Conservation (phyloP, 2,888 invertebrate genomes). For the Trissolcus japonicus region DNA sequence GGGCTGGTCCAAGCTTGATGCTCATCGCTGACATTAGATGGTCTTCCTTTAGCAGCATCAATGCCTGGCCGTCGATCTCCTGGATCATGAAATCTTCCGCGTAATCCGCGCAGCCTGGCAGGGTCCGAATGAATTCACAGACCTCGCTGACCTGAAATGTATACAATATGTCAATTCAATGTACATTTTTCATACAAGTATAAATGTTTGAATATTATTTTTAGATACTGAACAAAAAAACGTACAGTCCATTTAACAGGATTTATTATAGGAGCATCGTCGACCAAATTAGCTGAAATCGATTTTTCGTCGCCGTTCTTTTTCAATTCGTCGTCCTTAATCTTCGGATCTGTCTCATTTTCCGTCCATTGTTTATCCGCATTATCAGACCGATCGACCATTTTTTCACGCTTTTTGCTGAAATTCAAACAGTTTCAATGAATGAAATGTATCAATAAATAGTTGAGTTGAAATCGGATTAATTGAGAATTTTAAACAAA, state of each 20-base stretch:
- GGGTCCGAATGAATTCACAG: conserved; percentile 90
- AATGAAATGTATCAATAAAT: too few relatives aligned
- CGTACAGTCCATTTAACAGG: conserved; percentile 83
- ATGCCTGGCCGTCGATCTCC: conserved; percentile 96
- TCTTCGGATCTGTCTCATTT: conserved; percentile 70
- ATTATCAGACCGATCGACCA: conserved; percentile 65
- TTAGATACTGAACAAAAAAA: conserved; percentile 28
- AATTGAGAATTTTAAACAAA: conserved; percentile 61
- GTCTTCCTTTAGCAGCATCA: conserved; percentile 93
- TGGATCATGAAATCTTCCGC: conserved; percentile 96
- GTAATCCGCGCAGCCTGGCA: conserved; percentile 94
- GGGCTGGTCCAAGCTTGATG: conserved; percentile 96
- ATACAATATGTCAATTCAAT: conserved; percentile 4
- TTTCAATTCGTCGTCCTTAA: conserved; percentile 65
- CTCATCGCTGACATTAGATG: conserved; percentile 96
- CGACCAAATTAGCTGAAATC: conserved; percentile 61
- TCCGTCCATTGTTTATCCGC: conserved; percentile 72
- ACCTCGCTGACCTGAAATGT: conserved; percentile 86
- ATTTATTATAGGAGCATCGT: conserved; percentile 78
- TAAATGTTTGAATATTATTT: background rate
- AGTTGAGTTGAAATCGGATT: background rate
- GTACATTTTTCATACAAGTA: conserved; percentile 2
- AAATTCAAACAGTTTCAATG: background rate
- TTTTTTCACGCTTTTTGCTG: conserved; percentile 71
- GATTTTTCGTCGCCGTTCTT: conserved; percentile 76